A percentile compares a stretch with the other conserved stretches of the same genome.
Evolutionary conservation across 2,797 vertebrate genomes (phyloP).

Genomic region (Melanogrammus aeglefinus): DNA sequence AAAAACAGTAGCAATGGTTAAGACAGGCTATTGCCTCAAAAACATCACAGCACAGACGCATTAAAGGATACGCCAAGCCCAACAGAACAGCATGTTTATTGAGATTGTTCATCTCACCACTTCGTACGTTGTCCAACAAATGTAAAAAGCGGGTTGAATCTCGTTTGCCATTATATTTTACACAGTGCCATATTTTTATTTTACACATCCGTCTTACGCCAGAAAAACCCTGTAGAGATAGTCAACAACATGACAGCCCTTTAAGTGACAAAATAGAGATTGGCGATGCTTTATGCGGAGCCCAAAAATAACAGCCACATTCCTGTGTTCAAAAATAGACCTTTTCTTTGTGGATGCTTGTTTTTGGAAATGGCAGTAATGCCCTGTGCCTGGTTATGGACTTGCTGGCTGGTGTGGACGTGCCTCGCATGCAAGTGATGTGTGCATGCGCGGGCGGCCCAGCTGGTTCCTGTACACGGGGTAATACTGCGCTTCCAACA

Average conservation of each 20-base stretch:
- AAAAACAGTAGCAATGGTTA: slow-evolving; percentile 33
- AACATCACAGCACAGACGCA: slow-evolving; percentile 18
- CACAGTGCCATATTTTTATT: slow-evolving; percentile 21
- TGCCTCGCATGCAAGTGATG: slow-evolving; percentile 15
- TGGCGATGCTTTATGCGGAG: slow-evolving; percentile 36
- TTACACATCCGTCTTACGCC: slow-evolving; percentile 57
- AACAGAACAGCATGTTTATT: slow-evolving; percentile 31
- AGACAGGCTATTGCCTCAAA: not conserved
- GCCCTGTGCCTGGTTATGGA: not conserved
- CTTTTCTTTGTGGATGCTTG: slow-evolving; percentile 47
- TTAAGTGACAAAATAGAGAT: slow-evolving; percentile 64
- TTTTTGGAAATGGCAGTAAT: not conserved
- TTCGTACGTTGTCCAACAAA: slow-evolving; percentile 56
- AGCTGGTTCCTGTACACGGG: not conserved
- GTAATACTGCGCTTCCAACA: not conserved
- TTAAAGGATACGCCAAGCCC: slow-evolving; percentile 26
- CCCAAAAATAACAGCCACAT: slow-evolving; percentile 68
- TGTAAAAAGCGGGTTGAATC: slow-evolving; percentile 60
- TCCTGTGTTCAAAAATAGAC: slow-evolving; percentile 72
- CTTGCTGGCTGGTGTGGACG: slow-evolving; percentile 30
- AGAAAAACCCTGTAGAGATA: slow-evolving; percentile 57
- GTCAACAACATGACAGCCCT: slow-evolving; percentile 68
- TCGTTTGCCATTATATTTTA: slow-evolving; percentile 36
- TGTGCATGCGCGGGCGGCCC: slow-evolving; percentile 40
- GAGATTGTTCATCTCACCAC: slow-evolving; percentile 46